Evolutionary conservation across 1,140 invertebrate species (phyloP).

Genomic region (Drosophila triauraria): DNA sequence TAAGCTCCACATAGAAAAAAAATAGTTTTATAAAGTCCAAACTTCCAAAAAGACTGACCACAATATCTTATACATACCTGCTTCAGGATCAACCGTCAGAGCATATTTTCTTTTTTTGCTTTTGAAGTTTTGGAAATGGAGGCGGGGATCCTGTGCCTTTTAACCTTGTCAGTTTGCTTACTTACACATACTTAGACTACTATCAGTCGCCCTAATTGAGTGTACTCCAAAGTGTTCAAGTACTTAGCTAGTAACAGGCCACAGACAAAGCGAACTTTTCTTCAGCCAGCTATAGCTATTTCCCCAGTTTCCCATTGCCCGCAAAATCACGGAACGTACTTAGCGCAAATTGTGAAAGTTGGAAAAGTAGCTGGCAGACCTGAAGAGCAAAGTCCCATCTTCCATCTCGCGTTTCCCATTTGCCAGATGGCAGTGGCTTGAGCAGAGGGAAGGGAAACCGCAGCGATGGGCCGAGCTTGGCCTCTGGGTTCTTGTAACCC

Average conservation of each 20-base stretch:
- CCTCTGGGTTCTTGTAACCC: conserved; percentile 47
- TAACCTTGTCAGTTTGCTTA: not conserved
- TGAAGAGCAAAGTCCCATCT: conserved; percentile 37
- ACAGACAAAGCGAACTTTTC: conserved; percentile 32
- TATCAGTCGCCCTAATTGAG: conserved; percentile 32
- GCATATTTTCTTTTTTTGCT: not conserved
- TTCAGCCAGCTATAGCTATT: conserved; percentile 19
- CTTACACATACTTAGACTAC: conserved; percentile 1
- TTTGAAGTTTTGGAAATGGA: not conserved
- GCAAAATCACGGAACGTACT: conserved; percentile 77
- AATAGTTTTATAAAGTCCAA: not conserved
- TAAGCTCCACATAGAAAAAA: not conserved
- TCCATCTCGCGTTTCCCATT: conserved; percentile 36
- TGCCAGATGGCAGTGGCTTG: conserved; percentile 9
- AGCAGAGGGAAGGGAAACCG: conserved; percentile 33
- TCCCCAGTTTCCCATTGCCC: conserved; percentile 19
- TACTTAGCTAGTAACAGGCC: conserved; percentile 24
- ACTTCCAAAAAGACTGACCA: too few species aligned
- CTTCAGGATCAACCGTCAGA: not conserved
- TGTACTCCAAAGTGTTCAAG: conserved; percentile 33
- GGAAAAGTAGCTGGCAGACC: conserved; percentile 60
- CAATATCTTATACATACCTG: too few species aligned
- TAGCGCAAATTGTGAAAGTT: conserved; percentile 77
- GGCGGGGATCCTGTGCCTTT: too few species aligned
- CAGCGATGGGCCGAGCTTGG: conserved; percentile 44